Percentiles rank a stretch among this genome's conserved stretches.
These are phyloP conservation scores for Leptoteleia sp. DNA, from an alignment of 1,140 invertebrate species.

Conservation along the genomic window DNA sequence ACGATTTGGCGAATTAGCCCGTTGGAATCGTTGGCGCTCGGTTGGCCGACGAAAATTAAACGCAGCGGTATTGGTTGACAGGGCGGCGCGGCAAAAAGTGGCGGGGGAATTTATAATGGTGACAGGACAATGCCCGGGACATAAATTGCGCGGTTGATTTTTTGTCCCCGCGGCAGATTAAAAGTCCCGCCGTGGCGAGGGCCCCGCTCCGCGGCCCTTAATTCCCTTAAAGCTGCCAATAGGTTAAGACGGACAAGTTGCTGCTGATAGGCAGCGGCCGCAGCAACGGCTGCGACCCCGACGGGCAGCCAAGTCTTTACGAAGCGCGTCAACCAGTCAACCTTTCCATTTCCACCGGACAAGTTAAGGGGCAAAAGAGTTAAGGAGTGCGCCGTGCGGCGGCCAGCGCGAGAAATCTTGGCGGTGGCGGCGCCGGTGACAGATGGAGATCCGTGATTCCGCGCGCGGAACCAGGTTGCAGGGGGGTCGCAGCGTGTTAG, in stretches of 20 bases:
- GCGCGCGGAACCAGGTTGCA: slow-evolving; percentile 56
- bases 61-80: slow-evolving; percentile 5
- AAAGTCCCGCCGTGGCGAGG: slow-evolving; percentile 15
- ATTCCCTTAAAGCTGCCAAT: slow-evolving; percentile 48
- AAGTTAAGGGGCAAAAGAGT: slow-evolving; percentile 45
- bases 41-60: not conserved
- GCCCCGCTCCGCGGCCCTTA: slow-evolving; percentile 24
- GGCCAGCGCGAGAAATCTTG: slow-evolving; percentile 70
- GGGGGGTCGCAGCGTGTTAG: slow-evolving; percentile 80
- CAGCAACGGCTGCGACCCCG: slow-evolving; percentile 5
- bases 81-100: slow-evolving; percentile 3
- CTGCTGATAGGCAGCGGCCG: slow-evolving; percentile 37
- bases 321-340: slow-evolving; percentile 33
- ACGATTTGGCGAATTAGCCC: no score
- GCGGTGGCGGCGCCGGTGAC: slow-evolving; percentile 68
- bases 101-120: slow-evolving; percentile 13
- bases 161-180: slow-evolving; percentile 51
- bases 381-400: slow-evolving; percentile 62
- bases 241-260: slow-evolving; percentile 55
- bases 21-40: no score
- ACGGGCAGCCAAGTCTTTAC: slow-evolving; percentile 12
- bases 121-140: slow-evolving; percentile 49
- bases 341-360: slow-evolving; percentile 74
- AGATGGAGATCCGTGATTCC: slow-evolving; percentile 78
- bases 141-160: slow-evolving; percentile 36